Evolutionary conservation across 2,888 invertebrate species (phyloP).

Genomic region (Lithodes maja): DNA sequence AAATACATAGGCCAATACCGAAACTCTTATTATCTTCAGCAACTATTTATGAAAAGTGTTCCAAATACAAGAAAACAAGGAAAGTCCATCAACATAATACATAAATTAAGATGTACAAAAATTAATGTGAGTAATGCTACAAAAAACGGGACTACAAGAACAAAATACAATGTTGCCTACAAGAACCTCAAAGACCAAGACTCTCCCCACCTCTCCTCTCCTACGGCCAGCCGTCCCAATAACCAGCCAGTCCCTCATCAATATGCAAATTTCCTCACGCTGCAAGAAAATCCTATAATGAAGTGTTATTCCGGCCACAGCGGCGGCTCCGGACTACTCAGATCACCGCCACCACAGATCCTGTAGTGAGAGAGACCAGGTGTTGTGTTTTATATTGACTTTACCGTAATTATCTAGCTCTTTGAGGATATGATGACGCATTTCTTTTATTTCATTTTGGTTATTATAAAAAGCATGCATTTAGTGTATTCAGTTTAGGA

Average conservation of each 20-base stretch:
- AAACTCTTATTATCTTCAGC: neutral
- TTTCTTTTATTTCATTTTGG: no score
- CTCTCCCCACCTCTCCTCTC: neutral
- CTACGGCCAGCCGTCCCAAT: neutral
- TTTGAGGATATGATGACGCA: no score
- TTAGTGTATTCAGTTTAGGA: no score
- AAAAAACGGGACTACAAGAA: neutral
- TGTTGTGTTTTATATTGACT: no score
- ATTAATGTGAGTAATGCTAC: no score
- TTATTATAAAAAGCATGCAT: no score
- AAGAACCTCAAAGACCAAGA: neutral
- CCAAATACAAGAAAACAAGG: neutral
- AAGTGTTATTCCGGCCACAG: neutral
- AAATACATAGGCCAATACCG: neutral
- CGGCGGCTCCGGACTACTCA: no score
- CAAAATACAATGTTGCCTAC: neutral
- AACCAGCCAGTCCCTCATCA: neutral
- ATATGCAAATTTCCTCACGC: neutral
- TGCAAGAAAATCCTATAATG: constrained; percentile 1
- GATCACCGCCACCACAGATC: no score
- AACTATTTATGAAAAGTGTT: neutral
- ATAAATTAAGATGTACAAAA: no score
- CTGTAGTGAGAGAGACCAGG: no score
- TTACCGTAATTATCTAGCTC: no score
- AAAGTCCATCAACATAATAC: neutral